Conservation (phyloP, 2,888 invertebrate genomes). For the Chaitophorus viminalis region DNA sequence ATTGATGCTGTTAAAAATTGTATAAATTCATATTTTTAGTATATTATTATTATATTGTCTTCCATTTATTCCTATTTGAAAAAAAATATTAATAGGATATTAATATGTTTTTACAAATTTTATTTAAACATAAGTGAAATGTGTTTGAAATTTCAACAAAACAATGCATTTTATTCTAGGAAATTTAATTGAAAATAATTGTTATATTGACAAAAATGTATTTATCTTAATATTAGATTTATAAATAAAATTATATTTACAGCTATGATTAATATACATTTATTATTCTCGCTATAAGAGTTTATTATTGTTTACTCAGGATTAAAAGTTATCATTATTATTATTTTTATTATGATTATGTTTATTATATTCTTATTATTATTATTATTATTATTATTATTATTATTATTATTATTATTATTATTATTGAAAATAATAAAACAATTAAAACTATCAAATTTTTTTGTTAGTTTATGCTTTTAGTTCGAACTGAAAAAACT, state of each 20-base stretch:
- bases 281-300: conserved; percentile 60
- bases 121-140: conserved; percentile 51
- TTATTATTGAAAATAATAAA: conserved; percentile 43
- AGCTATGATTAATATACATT: conserved; percentile 48
- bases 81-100: conserved; percentile 51
- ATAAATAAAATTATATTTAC: conserved; percentile 58
- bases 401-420: conserved; percentile 8
- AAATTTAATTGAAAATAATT: conserved; percentile 60
- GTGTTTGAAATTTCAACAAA: conserved; percentile 42
- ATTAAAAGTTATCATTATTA: conserved; percentile 40
- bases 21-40: conserved; percentile 56
- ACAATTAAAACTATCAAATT: conserved; percentile 37
- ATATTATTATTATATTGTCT: conserved; percentile 61
- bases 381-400: conserved; percentile 33
- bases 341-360: conserved; percentile 34
- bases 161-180: conserved; percentile 55
- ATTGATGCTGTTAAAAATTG: conserved; percentile 46
- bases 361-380: too few species aligned
- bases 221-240: conserved; percentile 60
- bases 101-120: conserved; percentile 57
- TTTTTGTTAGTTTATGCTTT: background rate
- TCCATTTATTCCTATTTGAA: conserved; percentile 62
- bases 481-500: background rate
- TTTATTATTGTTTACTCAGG: conserved; percentile 58
- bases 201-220: conserved; percentile 60